Evolutionary conservation across 2,797 vertebrate species (phyloP).

Genomic region (Carcharodon carcharias): DNA sequence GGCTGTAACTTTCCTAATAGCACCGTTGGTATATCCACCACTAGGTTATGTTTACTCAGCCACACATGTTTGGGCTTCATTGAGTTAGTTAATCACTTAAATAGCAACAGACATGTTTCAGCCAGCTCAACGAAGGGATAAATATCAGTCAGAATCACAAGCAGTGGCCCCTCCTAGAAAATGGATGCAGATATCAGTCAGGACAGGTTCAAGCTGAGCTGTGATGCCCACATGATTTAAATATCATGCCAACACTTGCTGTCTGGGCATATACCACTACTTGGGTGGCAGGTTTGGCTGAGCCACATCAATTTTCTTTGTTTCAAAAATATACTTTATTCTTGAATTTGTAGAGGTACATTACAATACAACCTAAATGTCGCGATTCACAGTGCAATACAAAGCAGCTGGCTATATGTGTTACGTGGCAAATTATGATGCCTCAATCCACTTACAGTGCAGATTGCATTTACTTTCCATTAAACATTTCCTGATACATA

Average conservation of each 20-base stretch:
- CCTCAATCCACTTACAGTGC: background rate
- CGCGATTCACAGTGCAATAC: background rate
- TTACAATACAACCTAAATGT: background rate
- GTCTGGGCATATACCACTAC: background rate
- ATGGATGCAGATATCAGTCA: background rate
- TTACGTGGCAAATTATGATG: no score
- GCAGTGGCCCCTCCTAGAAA: background rate
- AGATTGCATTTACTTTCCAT: background rate
- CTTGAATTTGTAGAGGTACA: background rate
- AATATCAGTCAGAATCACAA: background rate
- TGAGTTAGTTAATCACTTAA: background rate
- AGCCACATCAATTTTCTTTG: background rate
- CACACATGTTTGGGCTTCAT: background rate
- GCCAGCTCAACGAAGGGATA: background rate
- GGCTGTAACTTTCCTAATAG: background rate
- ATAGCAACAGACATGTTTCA: background rate
- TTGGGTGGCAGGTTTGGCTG: background rate
- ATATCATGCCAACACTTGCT: background rate
- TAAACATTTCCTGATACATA: background rate
- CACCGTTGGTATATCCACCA: background rate
- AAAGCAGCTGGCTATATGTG: background rate
- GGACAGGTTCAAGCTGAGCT: background rate
- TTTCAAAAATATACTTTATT: background rate
- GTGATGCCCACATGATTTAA: background rate
- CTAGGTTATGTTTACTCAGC: background rate